Conservation (phyloP, 2,113 vertebrate genomes). For the Cricetomys ansorgei region DNA sequence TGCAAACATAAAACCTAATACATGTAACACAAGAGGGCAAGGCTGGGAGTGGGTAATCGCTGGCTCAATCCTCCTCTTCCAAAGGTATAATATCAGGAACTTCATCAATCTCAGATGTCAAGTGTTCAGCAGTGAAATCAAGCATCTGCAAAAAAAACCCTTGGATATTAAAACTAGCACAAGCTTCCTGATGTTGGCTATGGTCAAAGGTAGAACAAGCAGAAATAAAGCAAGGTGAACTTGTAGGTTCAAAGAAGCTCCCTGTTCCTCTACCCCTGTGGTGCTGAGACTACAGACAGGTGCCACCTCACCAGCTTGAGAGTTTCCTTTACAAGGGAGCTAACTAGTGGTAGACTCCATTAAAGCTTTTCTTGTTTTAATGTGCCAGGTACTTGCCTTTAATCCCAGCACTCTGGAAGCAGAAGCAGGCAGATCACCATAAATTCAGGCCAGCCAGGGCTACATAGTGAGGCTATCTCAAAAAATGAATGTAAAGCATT, state of each 20-base stretch:
- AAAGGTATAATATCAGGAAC: slow-evolving; percentile 87
- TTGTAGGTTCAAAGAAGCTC: neutral
- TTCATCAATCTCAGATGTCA: slow-evolving; percentile 88
- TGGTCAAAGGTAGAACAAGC: neutral
- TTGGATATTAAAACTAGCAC: slow-evolving; percentile 54
- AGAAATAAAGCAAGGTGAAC: neutral
- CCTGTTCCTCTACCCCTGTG: neutral
- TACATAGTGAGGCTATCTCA: neutral
- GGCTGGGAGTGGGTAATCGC: slow-evolving; percentile 81
- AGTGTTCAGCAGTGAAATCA: slow-evolving; percentile 87
- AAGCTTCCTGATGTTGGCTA: neutral
- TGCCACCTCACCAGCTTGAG: no score
- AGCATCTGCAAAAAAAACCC: slow-evolving; percentile 85
- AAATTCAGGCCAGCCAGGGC: neutral
- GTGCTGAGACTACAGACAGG: neutral
- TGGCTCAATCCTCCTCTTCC: slow-evolving; percentile 85
- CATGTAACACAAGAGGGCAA: slow-evolving; percentile 58
- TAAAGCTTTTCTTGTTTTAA: no score
- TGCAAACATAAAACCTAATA: slow-evolving; percentile 70
- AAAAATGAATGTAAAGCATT: slow-evolving; percentile 24
- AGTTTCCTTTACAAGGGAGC: neutral
- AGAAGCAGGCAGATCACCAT: neutral
- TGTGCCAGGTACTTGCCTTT: neutral
- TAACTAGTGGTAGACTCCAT: neutral
- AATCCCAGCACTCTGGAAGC: neutral